Evolutionary conservation across 2,888 invertebrate genomes (phyloP).

Genomic region (Orthosia gracilis): DNA sequence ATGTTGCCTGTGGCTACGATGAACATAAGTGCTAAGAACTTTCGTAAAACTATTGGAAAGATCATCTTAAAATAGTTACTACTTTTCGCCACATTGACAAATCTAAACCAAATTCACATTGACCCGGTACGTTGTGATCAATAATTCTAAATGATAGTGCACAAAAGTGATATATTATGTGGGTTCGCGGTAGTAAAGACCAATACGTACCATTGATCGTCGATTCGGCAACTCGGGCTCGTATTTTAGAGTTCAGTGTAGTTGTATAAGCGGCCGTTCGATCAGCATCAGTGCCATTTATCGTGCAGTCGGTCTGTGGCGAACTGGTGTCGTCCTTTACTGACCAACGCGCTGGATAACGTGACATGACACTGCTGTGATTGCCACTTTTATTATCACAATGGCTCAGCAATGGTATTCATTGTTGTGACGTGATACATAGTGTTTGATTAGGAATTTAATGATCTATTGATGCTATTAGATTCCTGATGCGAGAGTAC

Average conservation of each 20-base stretch:
- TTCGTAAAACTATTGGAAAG: not conserved
- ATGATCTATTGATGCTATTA: conserved; percentile 21
- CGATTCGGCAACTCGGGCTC: conserved; percentile 68
- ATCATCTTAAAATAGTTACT: not conserved
- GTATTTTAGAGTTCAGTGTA: conserved; percentile 81
- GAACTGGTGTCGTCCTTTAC: conserved; percentile 73
- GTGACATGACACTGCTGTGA: conserved; percentile 76
- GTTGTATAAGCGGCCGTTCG: conserved; percentile 76
- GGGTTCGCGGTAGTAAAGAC: conserved; percentile 54
- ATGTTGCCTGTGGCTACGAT: not conserved
- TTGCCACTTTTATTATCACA: conserved; percentile 66
- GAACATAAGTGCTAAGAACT: not conserved
- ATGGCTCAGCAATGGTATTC: conserved; percentile 34
- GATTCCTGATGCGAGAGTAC: not conserved
- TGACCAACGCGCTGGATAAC: conserved; percentile 78
- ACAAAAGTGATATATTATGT: conserved; percentile 72
- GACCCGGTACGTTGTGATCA: conserved; percentile 17
- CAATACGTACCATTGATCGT: conserved; percentile 70
- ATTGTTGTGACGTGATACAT: conserved; percentile 14
- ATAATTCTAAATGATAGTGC: conserved; percentile 55
- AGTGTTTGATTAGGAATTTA: conserved; percentile 25
- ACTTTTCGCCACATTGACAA: conserved; percentile 13
- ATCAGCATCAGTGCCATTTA: conserved; percentile 76
- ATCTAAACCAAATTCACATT: conserved; percentile 1
- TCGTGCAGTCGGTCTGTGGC: conserved; percentile 73